phyloP scores from a whole-genome alignment of 1,140 invertebrate species.

The Trichonephila inaurata region DNA sequence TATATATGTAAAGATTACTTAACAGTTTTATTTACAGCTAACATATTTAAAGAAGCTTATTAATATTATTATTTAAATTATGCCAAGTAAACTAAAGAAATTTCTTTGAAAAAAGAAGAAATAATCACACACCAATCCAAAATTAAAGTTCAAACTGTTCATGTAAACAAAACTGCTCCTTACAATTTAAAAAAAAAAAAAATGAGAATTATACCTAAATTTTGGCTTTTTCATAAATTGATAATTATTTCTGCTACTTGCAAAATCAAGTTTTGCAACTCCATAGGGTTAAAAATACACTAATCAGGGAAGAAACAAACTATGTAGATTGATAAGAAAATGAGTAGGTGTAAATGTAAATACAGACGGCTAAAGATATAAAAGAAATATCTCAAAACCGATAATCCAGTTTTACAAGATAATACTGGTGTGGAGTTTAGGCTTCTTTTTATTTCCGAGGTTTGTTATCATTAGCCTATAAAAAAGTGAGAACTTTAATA shows the following conservation, averaged over 20 bases:
- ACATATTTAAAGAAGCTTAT: no score
- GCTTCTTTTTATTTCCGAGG: background rate
- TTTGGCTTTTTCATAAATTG: background rate
- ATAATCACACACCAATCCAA: no score
- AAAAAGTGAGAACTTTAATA: background rate
- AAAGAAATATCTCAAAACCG: background rate
- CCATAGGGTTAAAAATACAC: background rate
- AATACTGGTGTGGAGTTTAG: background rate
- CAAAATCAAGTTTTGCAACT: background rate
- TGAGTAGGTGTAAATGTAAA: conserved; percentile 14
- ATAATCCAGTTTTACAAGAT: background rate
- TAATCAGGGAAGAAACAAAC: background rate
- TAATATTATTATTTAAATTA: background rate
- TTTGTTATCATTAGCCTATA: background rate
- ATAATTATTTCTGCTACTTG: background rate
- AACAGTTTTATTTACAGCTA: no score
- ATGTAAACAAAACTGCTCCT: no score
- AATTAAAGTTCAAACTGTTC: no score
- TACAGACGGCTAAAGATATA: background rate
- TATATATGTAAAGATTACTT: no score
- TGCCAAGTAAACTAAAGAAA: no score
- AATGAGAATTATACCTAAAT: no score
- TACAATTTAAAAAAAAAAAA: no score
- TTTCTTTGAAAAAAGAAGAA: no score
- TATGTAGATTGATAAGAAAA: conserved; percentile 18